phyloP scores from a whole-genome alignment of 2,888 invertebrate genomes.

The Trilocha varians region DNA sequence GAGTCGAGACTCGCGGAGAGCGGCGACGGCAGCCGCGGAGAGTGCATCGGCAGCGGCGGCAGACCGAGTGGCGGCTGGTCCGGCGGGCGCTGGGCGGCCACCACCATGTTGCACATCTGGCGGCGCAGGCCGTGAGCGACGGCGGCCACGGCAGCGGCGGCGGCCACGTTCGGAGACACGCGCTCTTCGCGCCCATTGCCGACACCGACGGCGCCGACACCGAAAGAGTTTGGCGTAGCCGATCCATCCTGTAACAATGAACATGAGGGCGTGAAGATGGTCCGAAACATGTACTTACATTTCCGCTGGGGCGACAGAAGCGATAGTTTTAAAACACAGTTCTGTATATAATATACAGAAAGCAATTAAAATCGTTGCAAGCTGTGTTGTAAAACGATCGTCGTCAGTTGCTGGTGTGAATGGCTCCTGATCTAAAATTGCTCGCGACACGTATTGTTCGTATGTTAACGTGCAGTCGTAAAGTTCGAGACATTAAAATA shows the following conservation, averaged over 20 bases:
- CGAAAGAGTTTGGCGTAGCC: slow-evolving; percentile 69
- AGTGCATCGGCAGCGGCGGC: slow-evolving; percentile 52
- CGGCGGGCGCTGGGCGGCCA: slow-evolving; percentile 61
- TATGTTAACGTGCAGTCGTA: neutral
- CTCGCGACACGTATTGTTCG: neutral
- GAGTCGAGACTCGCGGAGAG: slow-evolving; percentile 74
- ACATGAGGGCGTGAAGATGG: too few species aligned
- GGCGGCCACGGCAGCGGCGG: slow-evolving; percentile 88
- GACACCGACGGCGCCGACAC: slow-evolving; percentile 68
- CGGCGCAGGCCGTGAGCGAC: slow-evolving; percentile 89
- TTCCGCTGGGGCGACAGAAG: neutral
- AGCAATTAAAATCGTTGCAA: slow-evolving; percentile 1
- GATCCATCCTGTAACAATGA: slow-evolving; percentile 81
- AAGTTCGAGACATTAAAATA: neutral
- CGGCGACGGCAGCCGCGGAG: slow-evolving; percentile 68
- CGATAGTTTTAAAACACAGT: neutral
- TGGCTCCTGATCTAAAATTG: neutral
- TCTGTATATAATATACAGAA: neutral
- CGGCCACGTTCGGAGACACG: slow-evolving; percentile 77
- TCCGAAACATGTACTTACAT: neutral
- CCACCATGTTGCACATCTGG: slow-evolving; percentile 89
- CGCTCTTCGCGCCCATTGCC: slow-evolving; percentile 72
- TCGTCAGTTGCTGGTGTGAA: neutral
- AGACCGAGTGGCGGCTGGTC: slow-evolving; percentile 60
- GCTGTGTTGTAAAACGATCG: neutral